Conservation (phyloP, 2,888 invertebrate species). For the Drosophila mercatorum region DNA sequence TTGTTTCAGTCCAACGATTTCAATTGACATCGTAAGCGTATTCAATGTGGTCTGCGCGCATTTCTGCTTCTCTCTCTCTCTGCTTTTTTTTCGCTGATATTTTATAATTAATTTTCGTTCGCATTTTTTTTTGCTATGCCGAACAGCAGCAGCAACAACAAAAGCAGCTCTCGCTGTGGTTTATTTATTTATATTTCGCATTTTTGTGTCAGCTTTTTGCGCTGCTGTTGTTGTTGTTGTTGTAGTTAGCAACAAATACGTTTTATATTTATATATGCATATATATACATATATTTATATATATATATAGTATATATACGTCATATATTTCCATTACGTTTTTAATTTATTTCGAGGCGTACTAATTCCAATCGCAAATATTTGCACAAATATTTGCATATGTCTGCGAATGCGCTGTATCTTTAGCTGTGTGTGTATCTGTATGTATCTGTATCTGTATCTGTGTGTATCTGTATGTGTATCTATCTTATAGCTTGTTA, state of each 20-base stretch:
- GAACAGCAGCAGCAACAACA: constrained; percentile 24
- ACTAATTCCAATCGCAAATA: constrained; percentile 75
- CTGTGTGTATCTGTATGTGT: constrained; percentile 16
- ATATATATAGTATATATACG: constrained; percentile 11
- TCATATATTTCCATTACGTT: constrained; percentile 44
- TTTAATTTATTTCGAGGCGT: constrained; percentile 63
- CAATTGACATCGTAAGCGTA: constrained; percentile 11
- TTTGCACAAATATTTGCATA: constrained; percentile 60
- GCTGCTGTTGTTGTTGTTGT: constrained; percentile 18
- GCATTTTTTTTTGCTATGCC: constrained; percentile 48
- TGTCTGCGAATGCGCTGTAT: constrained; percentile 39
- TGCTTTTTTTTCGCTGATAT: constrained; percentile 59
- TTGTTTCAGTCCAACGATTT: constrained; percentile 12
- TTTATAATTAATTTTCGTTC: constrained; percentile 70
- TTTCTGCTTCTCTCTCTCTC: constrained; percentile 6
- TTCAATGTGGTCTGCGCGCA: constrained; percentile 16
- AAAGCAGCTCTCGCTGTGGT: constrained; percentile 21
- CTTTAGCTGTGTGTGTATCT: constrained; percentile 4
- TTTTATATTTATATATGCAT: constrained; percentile 20
- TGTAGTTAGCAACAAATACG: constrained; percentile 39
- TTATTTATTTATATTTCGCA: constrained; percentile 61
- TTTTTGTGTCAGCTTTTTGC: constrained; percentile 58
- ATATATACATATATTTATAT: constrained; percentile 1
- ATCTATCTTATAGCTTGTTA: constrained; percentile 20
- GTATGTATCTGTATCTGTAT: constrained; percentile 28